These are phyloP conservation scores for Sitobion miscanthi DNA, from an alignment of 1,140 invertebrate species.

Conservation along the genomic window DNA sequence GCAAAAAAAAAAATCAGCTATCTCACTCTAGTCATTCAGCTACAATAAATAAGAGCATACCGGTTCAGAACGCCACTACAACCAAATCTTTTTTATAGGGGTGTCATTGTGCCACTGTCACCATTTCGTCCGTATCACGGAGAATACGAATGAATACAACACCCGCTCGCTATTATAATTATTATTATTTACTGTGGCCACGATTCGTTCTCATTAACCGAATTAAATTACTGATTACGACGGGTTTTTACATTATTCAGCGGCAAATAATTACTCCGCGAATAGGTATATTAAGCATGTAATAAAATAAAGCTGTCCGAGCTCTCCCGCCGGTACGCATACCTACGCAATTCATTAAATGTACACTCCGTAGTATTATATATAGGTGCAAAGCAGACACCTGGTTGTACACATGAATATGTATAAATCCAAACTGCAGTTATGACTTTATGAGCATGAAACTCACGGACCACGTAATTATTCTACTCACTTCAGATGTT, in stretches of 20 bases:
- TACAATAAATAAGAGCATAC: not conserved
- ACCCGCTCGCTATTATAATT: not conserved
- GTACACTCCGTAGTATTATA: not conserved
- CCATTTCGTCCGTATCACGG: not conserved
- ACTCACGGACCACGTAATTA: not conserved
- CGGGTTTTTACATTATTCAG: not conserved
- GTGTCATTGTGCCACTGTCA: not conserved
- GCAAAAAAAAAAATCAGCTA: no score
- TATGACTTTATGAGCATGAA: not conserved
- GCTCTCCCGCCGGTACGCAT: not conserved
- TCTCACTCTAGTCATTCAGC: not conserved
- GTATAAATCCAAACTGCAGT: not conserved
- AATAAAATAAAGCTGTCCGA: not conserved
- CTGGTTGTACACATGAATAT: not conserved
- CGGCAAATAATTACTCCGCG: not conserved
- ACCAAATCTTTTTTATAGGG: not conserved
- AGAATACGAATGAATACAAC: not conserved
- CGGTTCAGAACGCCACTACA: not conserved
- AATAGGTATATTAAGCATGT: not conserved
- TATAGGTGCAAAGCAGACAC: not conserved
- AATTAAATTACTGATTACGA: not conserved
- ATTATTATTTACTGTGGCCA: not conserved
- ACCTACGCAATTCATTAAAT: not conserved
- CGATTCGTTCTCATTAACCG: not conserved
- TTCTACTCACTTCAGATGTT: not conserved